A percentile compares a stretch with the other conserved stretches of the same genome.
Conservation (phyloP, 2,888 invertebrate species). For the Lordiphosa fenestrarum region DNA sequence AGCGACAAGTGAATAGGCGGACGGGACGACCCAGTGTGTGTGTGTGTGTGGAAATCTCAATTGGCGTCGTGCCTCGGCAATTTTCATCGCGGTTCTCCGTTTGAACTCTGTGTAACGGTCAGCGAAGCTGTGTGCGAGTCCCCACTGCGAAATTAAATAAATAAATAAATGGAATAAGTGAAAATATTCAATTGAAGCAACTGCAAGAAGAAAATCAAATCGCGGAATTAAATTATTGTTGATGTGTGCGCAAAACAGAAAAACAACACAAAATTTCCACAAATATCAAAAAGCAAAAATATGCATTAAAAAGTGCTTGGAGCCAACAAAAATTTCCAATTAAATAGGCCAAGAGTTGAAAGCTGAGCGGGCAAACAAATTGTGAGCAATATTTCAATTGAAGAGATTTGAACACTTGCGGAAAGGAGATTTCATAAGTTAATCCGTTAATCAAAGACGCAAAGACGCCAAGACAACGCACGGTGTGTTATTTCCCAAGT, state of each 20-base stretch:
- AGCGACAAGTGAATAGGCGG: slow-evolving; percentile 64
- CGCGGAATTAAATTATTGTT: slow-evolving; percentile 7
- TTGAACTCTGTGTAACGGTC: slow-evolving; percentile 6
- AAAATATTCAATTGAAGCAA: slow-evolving; percentile 13
- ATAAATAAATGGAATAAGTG: slow-evolving; percentile 20
- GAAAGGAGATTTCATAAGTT: slow-evolving; percentile 37
- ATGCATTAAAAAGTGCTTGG: slow-evolving; percentile 34
- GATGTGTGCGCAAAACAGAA: slow-evolving; percentile 8
- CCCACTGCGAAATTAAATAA: slow-evolving; percentile 9
- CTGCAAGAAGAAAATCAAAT: slow-evolving; percentile 7
- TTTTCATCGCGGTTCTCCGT: slow-evolving; percentile 36
- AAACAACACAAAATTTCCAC: not conserved
- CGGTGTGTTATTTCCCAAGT: slow-evolving; percentile 19
- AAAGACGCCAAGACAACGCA: slow-evolving; percentile 17
- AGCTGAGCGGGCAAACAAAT: slow-evolving; percentile 8
- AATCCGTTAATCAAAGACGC: slow-evolving; percentile 7
- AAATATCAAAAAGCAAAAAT: slow-evolving; percentile 9
- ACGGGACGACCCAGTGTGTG: slow-evolving; percentile 38
- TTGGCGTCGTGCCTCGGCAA: slow-evolving; percentile 41
- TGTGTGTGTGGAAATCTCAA: slow-evolving; percentile 4
- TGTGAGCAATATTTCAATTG: slow-evolving; percentile 7
- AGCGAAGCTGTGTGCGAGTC: slow-evolving; percentile 3
- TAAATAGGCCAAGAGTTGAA: slow-evolving; percentile 37
- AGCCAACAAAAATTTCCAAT: slow-evolving; percentile 1
- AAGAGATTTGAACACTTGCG: slow-evolving; percentile 15